Evolutionary conservation across 2,113 vertebrate species (phyloP), one percentile per base, ranked within the genome.

Genomic region (Cyphomyrus discorhynchus): DNA sequence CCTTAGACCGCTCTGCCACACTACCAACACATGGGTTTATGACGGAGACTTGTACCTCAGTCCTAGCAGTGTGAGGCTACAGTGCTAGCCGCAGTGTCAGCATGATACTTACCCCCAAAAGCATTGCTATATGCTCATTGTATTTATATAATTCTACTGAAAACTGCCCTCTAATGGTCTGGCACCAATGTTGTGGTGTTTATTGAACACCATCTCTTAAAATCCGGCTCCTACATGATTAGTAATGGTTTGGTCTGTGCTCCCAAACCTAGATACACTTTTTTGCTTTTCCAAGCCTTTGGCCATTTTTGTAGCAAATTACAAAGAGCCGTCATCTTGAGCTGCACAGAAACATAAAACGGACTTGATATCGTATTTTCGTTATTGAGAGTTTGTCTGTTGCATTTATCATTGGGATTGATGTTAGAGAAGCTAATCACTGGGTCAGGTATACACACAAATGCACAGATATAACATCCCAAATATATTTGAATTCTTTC

Each of bases 1-100:
- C 52, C 52, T 6, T 21, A 56, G 52, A 21, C 52, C 5, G 0
- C 52, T 56, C 1, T 1, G 52, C 17, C 52, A 56, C 4, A 56
- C 19, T 56, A 19, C 52, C 52, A 19, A 0, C 0, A 0, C 17
- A 5, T 5, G 50, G 15, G 3, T 0, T 0, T 0, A 1, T 1
- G 19, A 3, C 17, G 1, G 17, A 19, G 17, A 56, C 53, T 56
- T 21, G 17, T 19, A 19, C 50, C 3, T 17, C 3, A 17, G 50
- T 53, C 17, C 0, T 19, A 53, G 3, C 52, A 53, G 53, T 21
- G 53, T 7, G 19, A 21, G 19, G 19, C 19, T 21, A 56, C 53
- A 56, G 53, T 1, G 1, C 53, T 21, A 21, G 6, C 5, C 19
- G 4, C 17, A 21, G 53, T 21, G 53, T 17, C 52, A 19, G 0